Evolutionary conservation across 2,888 invertebrate species (phyloP), one percentile per base, ranked within the genome.

Genomic region (Sceliomorpha sp.): DNA sequence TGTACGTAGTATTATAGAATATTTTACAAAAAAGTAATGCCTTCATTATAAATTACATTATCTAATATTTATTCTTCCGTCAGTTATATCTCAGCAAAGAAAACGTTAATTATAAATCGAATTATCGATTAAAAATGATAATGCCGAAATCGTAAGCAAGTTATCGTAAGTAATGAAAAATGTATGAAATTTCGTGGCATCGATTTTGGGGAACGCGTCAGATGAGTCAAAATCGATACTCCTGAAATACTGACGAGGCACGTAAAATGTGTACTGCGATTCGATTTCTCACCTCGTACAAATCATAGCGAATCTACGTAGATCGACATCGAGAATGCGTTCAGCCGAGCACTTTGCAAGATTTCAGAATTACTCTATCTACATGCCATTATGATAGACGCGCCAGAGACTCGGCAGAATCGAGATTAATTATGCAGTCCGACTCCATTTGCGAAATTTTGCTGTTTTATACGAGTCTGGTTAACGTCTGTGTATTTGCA

Each of bases 221-320:
- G 63, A 63, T 59, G 53, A 59, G 40, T 14, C n/a, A 44, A 55
- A 37, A 70, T 63, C 63, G 53, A 70, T 70, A 64, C 14, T 32
- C 6, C 58, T 40, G 53, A 39, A 59, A 59, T 48, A 70, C 47
- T 58, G 40, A 42, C 17, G 69, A 59, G 37, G 42, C 51, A 53
- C 56, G 47, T 62, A 62, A 56, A 60, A 50, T 62, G 68, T 69
- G 45, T 56, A 58, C 56, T 69, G 58, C 63, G 29, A 63, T 68
- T 68, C 62, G 68, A 68, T 69, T 69, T 68, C 68, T 68, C 68
- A 62, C 68, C 40, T 56, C 42, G 51, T 31, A 58, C 62, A 31
- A 62, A 55, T 62, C 36, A 36, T 44, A 27, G 20, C 14, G 34
- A 56, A 53, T 58, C 37, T 44, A 42, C 44, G 68, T 45, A 56